Evolutionary conservation across 92 coral and sea anemone species (phyloP), one percentile per base, ranked within the genome.

Genomic region (Parazoanthus darwini): DNA sequence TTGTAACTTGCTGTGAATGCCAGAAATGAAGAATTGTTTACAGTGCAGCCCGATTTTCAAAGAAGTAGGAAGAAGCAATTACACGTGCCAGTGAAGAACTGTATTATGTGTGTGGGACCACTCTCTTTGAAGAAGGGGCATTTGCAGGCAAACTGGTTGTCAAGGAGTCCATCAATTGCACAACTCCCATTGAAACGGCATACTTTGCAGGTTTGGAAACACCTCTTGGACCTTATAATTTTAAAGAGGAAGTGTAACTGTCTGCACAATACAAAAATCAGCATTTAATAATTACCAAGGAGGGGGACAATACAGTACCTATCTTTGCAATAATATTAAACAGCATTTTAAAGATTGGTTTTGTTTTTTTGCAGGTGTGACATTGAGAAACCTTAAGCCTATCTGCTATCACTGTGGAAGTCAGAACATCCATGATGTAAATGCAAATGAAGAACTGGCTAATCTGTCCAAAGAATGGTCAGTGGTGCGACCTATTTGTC

Each of bases 401-500:
- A 70, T 70, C 74, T 70, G 74, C 74, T 70, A 70, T 70, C 74
- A 70, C 36, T 70, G 74, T 70, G 74, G 74, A 70, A 23, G 36
- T 70, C 74, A 25, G 74, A 70, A 70, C 74, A 70, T 70, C 36
- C 74, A 26, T 23, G 74, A 70, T 70, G 74, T 70, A 25, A 70
- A 70, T 70, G 74, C 74, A 70, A 70, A 70, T 70, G 74, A 25
- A 38, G 74, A 70, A 70, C 8, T 70, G 9, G 74, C 74, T n/a
- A 70, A 6, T n/a, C 33, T 70, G 11, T 25, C 75, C 75, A 70
- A 70, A 70, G 75, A 70, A 70, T 70, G 75, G 75, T 67, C 75
- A 70, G 75, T 70, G 75, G 75, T 70, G 10, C 75, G 75, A 70
- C 75, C 75, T 6, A 70, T 70, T 70, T 70, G 75, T 6, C 37